Conservation (phyloP, 2,797 vertebrate species). For the Okamejei kenojei region DNA sequence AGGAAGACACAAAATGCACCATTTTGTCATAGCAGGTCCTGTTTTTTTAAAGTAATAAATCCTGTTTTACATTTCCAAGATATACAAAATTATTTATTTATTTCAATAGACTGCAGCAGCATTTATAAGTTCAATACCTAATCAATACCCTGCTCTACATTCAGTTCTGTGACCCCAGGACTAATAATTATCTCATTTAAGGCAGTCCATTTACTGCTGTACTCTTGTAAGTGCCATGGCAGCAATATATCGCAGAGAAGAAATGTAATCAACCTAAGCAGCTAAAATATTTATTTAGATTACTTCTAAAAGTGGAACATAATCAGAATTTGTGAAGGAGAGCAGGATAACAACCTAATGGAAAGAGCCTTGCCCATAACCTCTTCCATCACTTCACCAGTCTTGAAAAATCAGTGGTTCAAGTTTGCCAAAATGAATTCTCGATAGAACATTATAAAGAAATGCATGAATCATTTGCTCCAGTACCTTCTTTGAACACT, state of each 20-base stretch:
- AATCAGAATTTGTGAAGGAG: not conserved
- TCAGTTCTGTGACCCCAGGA: not conserved
- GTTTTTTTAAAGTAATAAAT: not conserved
- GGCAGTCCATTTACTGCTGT: not conserved
- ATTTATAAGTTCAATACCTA: not conserved
- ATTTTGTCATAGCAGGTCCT: not conserved
- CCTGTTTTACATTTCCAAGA: not conserved
- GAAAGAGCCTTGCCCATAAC: not conserved
- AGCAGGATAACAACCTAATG: not conserved
- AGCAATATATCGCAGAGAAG: not conserved
- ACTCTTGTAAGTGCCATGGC: not conserved
- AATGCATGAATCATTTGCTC: not conserved
- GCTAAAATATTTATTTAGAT: not conserved
- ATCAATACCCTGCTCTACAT: not conserved
- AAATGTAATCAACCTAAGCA: not conserved
- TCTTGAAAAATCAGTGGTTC: not conserved
- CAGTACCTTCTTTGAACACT: not conserved
- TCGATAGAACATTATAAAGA: not conserved
- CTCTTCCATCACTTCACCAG: not conserved
- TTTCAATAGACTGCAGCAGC: not conserved
- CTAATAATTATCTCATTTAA: conserved; percentile 8
- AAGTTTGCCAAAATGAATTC: not conserved
- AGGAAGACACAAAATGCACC: not conserved
- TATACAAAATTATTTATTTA: not conserved
- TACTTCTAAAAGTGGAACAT: not conserved